A percentile compares a stretch with the other conserved stretches of the same genome.
Conservation (phyloP, 2,888 invertebrate species). For the Plagodis pulveraria region DNA sequence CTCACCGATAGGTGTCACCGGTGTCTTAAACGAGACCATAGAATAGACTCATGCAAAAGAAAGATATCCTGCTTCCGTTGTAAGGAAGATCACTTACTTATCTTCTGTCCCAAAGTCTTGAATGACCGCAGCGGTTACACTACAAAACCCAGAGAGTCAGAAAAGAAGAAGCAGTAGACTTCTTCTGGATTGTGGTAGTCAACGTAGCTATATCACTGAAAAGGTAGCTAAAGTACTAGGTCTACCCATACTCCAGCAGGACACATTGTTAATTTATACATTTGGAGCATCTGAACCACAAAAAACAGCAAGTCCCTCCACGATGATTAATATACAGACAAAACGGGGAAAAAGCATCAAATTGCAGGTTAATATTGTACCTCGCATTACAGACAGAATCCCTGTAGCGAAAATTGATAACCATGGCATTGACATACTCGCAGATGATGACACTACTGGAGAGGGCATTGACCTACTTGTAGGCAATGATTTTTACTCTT, state of each 20-base stretch:
- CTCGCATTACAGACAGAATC: not conserved
- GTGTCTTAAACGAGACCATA: too few relatives aligned
- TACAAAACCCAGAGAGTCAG: fast-evolving
- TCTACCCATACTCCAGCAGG: not conserved
- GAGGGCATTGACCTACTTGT: not conserved
- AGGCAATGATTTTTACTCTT: not conserved
- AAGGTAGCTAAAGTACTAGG: not conserved
- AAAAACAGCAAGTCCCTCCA: not conserved
- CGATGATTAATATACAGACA: not conserved
- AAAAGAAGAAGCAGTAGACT: not conserved
- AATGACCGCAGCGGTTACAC: too few relatives aligned
- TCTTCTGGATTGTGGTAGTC: not conserved
- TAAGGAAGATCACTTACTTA: too few relatives aligned
- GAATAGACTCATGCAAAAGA: too few relatives aligned
- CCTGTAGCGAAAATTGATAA: not conserved
- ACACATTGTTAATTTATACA: not conserved
- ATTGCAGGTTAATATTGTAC: not conserved
- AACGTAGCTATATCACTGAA: not conserved
- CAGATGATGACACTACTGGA: not conserved
- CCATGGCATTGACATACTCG: not conserved
- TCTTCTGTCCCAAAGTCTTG: too few relatives aligned
- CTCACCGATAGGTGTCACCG: too few relatives aligned
- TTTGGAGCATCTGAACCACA: not conserved
- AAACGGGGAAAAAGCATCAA: not conserved
- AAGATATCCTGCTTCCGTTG: too few relatives aligned